These are phyloP conservation scores for Lordiphosa collinella DNA, from an alignment of 1,140 invertebrate species.

Conservation along the genomic window DNA sequence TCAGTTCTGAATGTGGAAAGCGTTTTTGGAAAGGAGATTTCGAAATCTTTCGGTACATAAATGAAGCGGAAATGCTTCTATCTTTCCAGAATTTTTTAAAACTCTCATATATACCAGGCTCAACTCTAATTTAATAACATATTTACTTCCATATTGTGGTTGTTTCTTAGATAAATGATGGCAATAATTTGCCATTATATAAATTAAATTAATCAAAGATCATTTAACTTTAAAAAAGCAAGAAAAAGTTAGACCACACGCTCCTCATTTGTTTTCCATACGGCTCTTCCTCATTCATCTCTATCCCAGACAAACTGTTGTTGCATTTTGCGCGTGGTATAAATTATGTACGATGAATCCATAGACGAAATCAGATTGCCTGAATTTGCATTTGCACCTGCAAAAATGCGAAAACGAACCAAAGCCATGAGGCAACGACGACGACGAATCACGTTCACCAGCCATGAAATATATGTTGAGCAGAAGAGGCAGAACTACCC, in stretches of 20 bases:
- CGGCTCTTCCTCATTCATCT: conserved; percentile 13
- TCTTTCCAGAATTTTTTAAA: too few relatives aligned
- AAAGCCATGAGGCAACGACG: conserved; percentile 28
- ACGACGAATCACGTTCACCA: conserved; percentile 60
- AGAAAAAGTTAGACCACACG: conserved; percentile 24
- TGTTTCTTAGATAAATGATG: too few relatives aligned
- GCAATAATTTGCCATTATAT: too few relatives aligned
- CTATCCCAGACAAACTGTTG: conserved; percentile 35
- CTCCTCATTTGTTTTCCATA: conserved; percentile 22
- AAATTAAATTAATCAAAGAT: too few relatives aligned
- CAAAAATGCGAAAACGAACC: conserved; percentile 50
- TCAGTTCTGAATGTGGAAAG: too few relatives aligned
- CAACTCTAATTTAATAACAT: too few relatives aligned
- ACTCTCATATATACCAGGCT: too few relatives aligned
- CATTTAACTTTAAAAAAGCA: too few relatives aligned
- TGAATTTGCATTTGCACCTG: conserved; percentile 68
- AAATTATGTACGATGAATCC: conserved; percentile 59
- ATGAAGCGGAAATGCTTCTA: too few relatives aligned
- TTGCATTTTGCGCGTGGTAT: conserved; percentile 50
- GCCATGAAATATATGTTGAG: conserved; percentile 27
- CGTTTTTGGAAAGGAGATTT: too few relatives aligned
- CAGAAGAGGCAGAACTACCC: background rate
- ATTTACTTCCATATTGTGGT: too few relatives aligned
- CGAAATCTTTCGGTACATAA: too few relatives aligned
- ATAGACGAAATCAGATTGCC: conserved; percentile 59